Evolutionary conservation across 2,113 vertebrate genomes (phyloP).

Genomic region (Eira barbara): DNA sequence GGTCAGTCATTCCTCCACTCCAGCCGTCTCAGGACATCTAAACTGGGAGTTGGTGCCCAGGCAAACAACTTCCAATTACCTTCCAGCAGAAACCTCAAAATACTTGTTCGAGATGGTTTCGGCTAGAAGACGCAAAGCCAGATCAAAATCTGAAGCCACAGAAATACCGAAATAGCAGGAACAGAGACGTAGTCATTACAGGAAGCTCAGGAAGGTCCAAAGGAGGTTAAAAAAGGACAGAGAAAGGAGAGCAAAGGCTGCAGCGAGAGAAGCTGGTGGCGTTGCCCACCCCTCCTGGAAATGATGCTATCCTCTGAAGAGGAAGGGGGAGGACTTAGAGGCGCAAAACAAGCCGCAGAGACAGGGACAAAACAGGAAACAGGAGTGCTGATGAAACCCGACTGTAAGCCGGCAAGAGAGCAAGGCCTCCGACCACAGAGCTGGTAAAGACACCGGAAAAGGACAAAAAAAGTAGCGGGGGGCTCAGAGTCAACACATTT

Average conservation of each 20-base stretch:
- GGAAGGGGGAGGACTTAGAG: constrained; percentile 57
- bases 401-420: neutral
- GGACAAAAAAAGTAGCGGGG: neutral
- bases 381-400: constrained; percentile 41
- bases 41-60: constrained; percentile 49
- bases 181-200: constrained; percentile 61
- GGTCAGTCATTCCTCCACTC: neutral
- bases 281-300: constrained; percentile 37
- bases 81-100: constrained; percentile 72
- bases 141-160: constrained; percentile 72
- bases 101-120: constrained; percentile 65
- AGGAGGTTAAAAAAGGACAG: constrained; percentile 54
- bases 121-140: constrained; percentile 47
- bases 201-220: constrained; percentile 57
- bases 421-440: neutral
- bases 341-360: constrained; percentile 26
- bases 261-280: constrained; percentile 39
- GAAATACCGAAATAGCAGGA: constrained; percentile 68
- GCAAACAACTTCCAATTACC: constrained; percentile 70
- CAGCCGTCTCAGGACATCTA: constrained; percentile 56
- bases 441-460: neutral
- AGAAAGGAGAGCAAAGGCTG: constrained; percentile 44
- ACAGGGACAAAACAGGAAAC: constrained; percentile 67
- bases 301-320: constrained; percentile 27
- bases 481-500: neutral